Evolutionary conservation across 2,888 invertebrate species (phyloP).

Genomic region (Chirona hameri): DNA sequence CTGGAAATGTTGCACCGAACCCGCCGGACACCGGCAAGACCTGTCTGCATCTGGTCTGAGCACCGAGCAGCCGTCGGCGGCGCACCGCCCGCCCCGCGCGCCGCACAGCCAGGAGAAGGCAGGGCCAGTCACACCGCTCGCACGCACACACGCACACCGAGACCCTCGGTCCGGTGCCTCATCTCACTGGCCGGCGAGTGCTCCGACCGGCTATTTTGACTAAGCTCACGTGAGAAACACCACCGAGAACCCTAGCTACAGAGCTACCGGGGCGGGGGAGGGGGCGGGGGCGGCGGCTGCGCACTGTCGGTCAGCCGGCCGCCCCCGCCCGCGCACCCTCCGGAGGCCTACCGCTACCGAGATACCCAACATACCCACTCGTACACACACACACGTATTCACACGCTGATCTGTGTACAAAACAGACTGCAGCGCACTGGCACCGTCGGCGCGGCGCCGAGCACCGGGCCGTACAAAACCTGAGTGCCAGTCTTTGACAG

Average conservation of each 20-base stretch:
- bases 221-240: constrained; percentile 27
- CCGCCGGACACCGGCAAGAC: not conserved
- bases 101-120: constrained; percentile 11
- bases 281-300: not conserved
- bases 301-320: not conserved
- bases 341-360: not conserved
- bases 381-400: not conserved
- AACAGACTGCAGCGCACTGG: not conserved
- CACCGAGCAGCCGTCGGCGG: not conserved
- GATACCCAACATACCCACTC: not conserved
- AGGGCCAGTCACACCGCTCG: not conserved
- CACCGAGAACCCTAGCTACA: not conserved
- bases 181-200: not conserved
- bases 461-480: constrained; percentile 7
- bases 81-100: not conserved
- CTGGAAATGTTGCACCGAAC: constrained; percentile 1
- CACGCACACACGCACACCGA: not conserved
- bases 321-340: not conserved
- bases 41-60: too few species aligned
- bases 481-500: constrained; percentile 24
- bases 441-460: not conserved
- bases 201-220: not conserved
- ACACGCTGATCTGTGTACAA: constrained; percentile 2
- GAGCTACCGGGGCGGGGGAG: not conserved
- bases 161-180: not conserved